These are phyloP conservation scores for Peromyscus maniculatus DNA, from an alignment of 2,113 vertebrate species.

Conservation along the genomic window DNA sequence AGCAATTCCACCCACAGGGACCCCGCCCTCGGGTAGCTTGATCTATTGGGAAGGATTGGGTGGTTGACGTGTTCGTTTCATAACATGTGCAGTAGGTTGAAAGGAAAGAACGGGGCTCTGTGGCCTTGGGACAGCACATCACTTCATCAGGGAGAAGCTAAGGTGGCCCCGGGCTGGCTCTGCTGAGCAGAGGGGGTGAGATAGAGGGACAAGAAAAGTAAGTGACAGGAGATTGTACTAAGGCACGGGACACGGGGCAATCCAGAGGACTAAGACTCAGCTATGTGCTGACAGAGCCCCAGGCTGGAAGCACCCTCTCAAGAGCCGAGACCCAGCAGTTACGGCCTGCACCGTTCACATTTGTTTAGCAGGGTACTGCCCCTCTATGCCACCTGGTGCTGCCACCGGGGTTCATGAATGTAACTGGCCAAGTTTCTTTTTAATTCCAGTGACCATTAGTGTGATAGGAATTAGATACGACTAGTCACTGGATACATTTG, in stretches of 20 bases:
- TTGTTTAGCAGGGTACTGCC: no score
- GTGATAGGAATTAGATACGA: neutral
- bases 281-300: accelerated
- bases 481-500: neutral
- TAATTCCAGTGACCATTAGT: neutral
- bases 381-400: neutral
- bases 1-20: accelerated
- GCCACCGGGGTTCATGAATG: accelerated
- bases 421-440: neutral
- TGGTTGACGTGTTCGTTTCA: accelerated
- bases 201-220: neutral
- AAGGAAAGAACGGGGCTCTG: neutral
- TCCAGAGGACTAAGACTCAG: neutral
- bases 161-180: accelerated
- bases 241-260: neutral
- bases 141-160: neutral
- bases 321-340: neutral
- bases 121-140: accelerated
- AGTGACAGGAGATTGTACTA: neutral
- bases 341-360: accelerated
- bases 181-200: neutral
- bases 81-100: neutral
- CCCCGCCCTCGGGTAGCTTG: neutral
- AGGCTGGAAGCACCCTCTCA: accelerated
- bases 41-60: accelerated